Conservation (phyloP, 2,888 invertebrate species). For the Aporophyla lueneburgensis region DNA sequence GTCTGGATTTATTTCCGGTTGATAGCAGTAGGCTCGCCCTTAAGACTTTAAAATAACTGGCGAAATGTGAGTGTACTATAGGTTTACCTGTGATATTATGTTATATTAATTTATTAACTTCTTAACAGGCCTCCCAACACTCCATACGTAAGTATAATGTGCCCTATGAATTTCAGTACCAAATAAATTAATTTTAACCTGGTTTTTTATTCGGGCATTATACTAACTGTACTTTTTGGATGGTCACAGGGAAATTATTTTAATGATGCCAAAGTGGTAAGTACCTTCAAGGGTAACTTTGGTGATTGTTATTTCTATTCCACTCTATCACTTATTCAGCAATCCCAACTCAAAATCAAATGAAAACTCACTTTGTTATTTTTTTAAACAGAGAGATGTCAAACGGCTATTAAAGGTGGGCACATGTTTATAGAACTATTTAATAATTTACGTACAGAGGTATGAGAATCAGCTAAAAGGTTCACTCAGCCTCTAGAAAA, state of each 20-base stretch:
- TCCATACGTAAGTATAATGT: conserved; percentile 1
- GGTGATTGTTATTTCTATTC: too few relatives aligned
- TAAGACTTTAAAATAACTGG: too few relatives aligned
- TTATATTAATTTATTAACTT: not conserved
- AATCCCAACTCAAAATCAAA: not conserved
- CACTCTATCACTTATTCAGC: too few relatives aligned
- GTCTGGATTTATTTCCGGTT: too few relatives aligned
- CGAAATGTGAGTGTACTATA: too few relatives aligned
- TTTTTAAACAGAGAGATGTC: conserved; percentile 7
- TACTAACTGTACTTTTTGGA: not conserved
- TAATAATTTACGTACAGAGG: not conserved
- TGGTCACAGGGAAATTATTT: not conserved
- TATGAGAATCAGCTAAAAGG: too few relatives aligned
- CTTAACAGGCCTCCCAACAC: not conserved
- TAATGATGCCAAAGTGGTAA: not conserved
- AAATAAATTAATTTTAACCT: too few relatives aligned
- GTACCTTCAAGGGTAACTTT: not conserved
- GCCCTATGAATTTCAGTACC: too few relatives aligned
- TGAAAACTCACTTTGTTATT: not conserved
- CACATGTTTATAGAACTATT: not conserved
- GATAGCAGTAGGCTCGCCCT: too few relatives aligned
- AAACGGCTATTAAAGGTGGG: conserved; percentile 43
- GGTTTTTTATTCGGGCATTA: too few relatives aligned
- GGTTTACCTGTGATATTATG: not conserved
- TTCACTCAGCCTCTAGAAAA: too few relatives aligned